Conservation (phyloP, 1,140 invertebrate genomes). For the Papilio aristodemus region DNA sequence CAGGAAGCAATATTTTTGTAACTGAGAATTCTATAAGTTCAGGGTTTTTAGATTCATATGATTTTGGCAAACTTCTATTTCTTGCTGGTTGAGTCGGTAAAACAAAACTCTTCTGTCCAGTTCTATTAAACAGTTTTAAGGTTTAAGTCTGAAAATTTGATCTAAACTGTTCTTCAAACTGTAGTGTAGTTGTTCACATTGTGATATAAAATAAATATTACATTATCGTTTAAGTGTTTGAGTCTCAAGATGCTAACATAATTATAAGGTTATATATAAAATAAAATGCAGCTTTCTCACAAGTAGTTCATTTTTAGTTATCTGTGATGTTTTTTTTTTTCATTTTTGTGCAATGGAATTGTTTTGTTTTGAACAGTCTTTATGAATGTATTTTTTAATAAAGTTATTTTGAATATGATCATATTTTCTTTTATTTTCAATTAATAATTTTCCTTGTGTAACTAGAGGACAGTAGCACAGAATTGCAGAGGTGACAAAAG, state of each 20-base stretch:
- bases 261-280: slow-evolving; percentile 40
- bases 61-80: background rate
- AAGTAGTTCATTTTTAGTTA: slow-evolving; percentile 63
- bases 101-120: background rate
- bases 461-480: background rate
- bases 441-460: background rate
- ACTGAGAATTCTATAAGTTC: background rate
- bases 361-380: slow-evolving; percentile 56
- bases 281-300: slow-evolving; percentile 56
- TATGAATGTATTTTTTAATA: slow-evolving; percentile 62
- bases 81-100: background rate
- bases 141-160: slow-evolving; percentile 44
- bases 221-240: slow-evolving; percentile 48
- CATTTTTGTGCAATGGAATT: slow-evolving; percentile 60
- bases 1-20: slow-evolving; percentile 14
- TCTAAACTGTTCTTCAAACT: slow-evolving; percentile 38
- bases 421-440: slow-evolving; percentile 33
- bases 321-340: slow-evolving; percentile 66
- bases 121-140: slow-evolving; percentile 16
- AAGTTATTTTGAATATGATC: slow-evolving; percentile 65
- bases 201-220: slow-evolving; percentile 73
- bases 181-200: slow-evolving; percentile 74
- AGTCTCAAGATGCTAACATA: slow-evolving; percentile 56
- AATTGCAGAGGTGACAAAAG: background rate
- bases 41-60: background rate